Conservation (phyloP, 2,113 vertebrate species). For the Pomatorhinus ruficollis region DNA sequence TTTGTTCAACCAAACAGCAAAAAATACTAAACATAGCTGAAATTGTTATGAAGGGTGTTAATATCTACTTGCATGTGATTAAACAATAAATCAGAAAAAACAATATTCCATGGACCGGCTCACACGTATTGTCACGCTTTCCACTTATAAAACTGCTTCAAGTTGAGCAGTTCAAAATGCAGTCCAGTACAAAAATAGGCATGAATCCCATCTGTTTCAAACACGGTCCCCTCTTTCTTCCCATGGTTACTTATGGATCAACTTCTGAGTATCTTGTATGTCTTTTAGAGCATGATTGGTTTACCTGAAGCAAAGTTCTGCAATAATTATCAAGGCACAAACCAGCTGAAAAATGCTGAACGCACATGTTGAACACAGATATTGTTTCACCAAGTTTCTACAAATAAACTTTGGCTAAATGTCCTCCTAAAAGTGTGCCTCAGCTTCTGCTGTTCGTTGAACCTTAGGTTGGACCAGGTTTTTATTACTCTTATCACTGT, state of each 20-base stretch:
- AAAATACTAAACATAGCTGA: not conserved
- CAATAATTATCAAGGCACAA: not conserved
- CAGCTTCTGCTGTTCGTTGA: not conserved
- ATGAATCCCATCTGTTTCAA: not conserved
- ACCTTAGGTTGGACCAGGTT: not conserved
- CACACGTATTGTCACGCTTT: not conserved
- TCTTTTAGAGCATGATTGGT: not conserved
- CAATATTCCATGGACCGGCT: not conserved
- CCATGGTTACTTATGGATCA: not conserved
- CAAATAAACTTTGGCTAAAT: not conserved
- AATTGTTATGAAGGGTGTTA: not conserved
- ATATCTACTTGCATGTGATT: not conserved
- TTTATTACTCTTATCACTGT: not conserved
- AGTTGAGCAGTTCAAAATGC: not conserved
- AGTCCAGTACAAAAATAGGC: not conserved
- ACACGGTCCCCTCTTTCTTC: not conserved
- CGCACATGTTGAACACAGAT: not conserved
- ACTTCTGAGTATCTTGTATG: not conserved
- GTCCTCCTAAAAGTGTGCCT: not conserved
- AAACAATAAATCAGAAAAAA: not conserved
- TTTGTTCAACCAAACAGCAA: not conserved
- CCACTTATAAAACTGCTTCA: not conserved
- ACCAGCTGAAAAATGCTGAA: not conserved
- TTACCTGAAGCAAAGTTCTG: not conserved
- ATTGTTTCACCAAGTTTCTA: not conserved